Evolutionary conservation across 2,888 invertebrate species (phyloP).

Genomic region (Caradrina clavipalpis): DNA sequence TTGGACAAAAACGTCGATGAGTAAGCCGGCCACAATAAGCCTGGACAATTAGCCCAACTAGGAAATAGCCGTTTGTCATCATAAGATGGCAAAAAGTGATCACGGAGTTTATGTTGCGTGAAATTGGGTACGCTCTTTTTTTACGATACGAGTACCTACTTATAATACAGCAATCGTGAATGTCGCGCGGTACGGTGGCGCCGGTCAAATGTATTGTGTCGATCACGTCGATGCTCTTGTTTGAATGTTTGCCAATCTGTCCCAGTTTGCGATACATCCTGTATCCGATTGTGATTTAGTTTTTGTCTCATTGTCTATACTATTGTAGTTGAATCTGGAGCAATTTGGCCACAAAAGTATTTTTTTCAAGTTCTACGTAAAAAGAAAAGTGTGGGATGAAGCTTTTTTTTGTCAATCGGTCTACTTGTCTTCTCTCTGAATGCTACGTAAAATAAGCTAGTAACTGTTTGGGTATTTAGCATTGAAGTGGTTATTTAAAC

Average conservation of each 20-base stretch:
- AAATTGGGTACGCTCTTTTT: conserved; percentile 84
- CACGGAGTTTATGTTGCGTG: conserved; percentile 88
- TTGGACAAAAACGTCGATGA: conserved; percentile 80
- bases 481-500: not conserved
- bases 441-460: no score
- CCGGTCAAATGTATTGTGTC: conserved; percentile 42
- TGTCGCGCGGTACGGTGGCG: conserved; percentile 48
- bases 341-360: conserved; percentile 22
- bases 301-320: conserved; percentile 41
- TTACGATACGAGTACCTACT: conserved; percentile 65
- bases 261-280: conserved; percentile 55
- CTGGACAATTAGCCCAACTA: conserved; percentile 82
- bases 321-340: conserved; percentile 25
- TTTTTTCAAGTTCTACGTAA: conserved; percentile 23
- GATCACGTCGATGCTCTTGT: conserved; percentile 49
- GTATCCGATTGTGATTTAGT: conserved; percentile 33
- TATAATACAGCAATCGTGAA: conserved; percentile 60
- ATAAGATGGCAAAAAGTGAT: conserved; percentile 84
- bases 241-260: conserved; percentile 52
- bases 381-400: conserved; percentile 4
- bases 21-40: conserved; percentile 77
- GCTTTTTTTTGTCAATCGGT: conserved; percentile 19
- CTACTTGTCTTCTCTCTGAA: conserved; percentile 21
- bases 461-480: no score
- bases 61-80: conserved; percentile 86